Percentiles rank a stretch among this genome's conserved stretches.
Evolutionary conservation across 2,888 invertebrate genomes (phyloP).

Genomic region (Archips crataeganus): DNA sequence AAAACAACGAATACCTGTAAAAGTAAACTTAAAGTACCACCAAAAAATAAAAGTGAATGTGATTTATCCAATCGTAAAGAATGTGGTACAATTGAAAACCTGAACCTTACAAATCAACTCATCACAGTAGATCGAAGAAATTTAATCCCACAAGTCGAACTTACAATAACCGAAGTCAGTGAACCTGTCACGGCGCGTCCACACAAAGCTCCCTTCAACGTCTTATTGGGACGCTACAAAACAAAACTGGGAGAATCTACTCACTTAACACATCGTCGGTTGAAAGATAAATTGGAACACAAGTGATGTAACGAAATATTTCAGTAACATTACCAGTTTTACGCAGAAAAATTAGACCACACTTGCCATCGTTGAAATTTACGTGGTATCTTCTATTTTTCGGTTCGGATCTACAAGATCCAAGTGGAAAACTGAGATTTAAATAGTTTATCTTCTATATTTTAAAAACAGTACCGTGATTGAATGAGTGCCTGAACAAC

Average conservation of each 20-base stretch:
- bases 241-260: constrained; percentile 25
- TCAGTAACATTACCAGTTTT: neutral
- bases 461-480: too few relatives aligned
- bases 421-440: too few relatives aligned
- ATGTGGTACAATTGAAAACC: constrained; percentile 17
- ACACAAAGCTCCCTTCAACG: constrained; percentile 48
- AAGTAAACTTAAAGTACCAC: neutral
- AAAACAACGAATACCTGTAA: neutral
- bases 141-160: constrained; percentile 55
- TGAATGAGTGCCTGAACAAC: too few relatives aligned
- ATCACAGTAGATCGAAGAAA: constrained; percentile 46
- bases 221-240: constrained; percentile 45
- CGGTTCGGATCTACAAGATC: too few relatives aligned
- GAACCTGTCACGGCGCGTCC: constrained; percentile 55
- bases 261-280: constrained; percentile 2
- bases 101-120: constrained; percentile 29
- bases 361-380: neutral
- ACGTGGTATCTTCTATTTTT: neutral
- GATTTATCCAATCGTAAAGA: neutral
- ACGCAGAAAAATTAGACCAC: neutral
- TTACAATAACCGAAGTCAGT: constrained; percentile 58
- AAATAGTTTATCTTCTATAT: too few relatives aligned
- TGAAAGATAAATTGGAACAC: neutral
- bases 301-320: neutral
- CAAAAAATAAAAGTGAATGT: neutral